Evolutionary conservation across 2,888 invertebrate genomes (phyloP).

Genomic region (Mongoloraphidia duomilia): DNA sequence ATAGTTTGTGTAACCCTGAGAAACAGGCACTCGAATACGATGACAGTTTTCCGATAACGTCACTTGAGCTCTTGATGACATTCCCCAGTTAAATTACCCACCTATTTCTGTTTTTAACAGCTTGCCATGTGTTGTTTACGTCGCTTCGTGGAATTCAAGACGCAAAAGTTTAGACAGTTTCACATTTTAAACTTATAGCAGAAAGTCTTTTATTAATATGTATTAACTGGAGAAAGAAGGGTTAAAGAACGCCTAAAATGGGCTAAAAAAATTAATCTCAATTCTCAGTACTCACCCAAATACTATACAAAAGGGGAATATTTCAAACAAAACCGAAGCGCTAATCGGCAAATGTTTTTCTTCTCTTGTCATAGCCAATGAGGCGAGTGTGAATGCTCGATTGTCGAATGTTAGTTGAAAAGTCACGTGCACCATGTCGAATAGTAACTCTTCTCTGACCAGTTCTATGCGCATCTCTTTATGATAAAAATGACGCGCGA

Average conservation of each 20-base stretch:
- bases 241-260: neutral
- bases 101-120: no score
- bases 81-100: no score
- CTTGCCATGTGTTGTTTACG: no score
- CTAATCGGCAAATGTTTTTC: slow-evolving; percentile 81
- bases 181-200: no score
- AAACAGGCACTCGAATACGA: no score
- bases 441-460: slow-evolving; percentile 69
- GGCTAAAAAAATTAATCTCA: neutral
- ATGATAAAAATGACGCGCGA: slow-evolving; percentile 86
- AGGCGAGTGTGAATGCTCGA: slow-evolving; percentile 72
- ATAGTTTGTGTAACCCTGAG: no score
- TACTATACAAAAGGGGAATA: slow-evolving; percentile 95
- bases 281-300: slow-evolving; percentile 55
- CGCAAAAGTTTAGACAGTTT: no score
- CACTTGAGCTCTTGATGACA: no score
- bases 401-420: slow-evolving; percentile 93
- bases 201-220: no score
- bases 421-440: slow-evolving; percentile 86
- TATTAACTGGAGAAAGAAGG: no score
- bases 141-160: no score
- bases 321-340: slow-evolving; percentile 83
- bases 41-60: no score
- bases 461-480: slow-evolving; percentile 88
- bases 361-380: slow-evolving; percentile 71